Conservation (phyloP, 2,888 invertebrate genomes). For the Pristionchus fissidentatus region DNA sequence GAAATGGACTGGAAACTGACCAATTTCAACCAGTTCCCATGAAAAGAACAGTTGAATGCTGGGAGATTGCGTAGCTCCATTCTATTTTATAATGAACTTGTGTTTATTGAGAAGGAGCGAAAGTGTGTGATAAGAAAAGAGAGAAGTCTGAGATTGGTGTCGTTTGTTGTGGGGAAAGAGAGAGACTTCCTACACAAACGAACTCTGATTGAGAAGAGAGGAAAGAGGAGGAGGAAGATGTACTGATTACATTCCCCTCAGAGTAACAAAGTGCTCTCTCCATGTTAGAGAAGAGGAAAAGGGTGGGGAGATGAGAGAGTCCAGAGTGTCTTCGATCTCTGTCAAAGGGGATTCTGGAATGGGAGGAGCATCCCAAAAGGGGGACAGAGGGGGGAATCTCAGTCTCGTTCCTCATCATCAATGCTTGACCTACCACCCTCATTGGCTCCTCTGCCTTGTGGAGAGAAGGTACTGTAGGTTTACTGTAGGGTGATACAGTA, state of each 20-base stretch:
- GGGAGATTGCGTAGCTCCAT: too few species aligned
- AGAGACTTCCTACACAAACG: background rate
- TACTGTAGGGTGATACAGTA: background rate
- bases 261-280: too few species aligned
- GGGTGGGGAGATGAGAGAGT: conserved; percentile 1
- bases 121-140: too few species aligned
- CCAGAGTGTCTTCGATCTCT: background rate
- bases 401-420: background rate
- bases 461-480: conserved; percentile 6
- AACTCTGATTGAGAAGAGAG: conserved; percentile 16
- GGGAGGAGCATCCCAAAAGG: background rate
- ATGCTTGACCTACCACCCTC: conserved; percentile 35
- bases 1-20: background rate
- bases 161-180: too few species aligned
- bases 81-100: too few species aligned
- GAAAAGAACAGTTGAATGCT: too few species aligned
- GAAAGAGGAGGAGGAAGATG: background rate
- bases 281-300: conserved; percentile 9
- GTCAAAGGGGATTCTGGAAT: background rate
- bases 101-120: background rate
- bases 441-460: background rate
- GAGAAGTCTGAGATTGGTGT: too few species aligned
- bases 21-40: too few species aligned
- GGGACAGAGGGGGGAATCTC: background rate
- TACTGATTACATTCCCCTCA: too few species aligned